Evolutionary conservation across 1,140 invertebrate species (phyloP).

Genomic region (Diorhabda sublineata): DNA sequence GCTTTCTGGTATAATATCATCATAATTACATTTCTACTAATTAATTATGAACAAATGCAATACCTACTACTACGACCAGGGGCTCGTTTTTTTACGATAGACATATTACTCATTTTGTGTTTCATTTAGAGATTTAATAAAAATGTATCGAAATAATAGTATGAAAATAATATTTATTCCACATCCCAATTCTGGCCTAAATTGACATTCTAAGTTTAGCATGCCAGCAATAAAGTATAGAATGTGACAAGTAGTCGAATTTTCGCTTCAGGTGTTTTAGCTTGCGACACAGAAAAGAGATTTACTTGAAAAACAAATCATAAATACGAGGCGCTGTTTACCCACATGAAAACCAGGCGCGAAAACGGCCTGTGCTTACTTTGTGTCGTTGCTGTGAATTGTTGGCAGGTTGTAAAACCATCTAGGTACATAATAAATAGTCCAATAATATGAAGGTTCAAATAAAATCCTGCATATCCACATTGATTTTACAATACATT

Average conservation of each 20-base stretch:
- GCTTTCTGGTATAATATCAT: no score
- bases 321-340: not conserved
- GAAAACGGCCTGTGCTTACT: not conserved
- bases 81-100: no score
- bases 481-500: not conserved
- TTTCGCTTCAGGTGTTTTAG: not conserved
- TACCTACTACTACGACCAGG: no score
- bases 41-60: no score
- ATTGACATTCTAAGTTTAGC: no score
- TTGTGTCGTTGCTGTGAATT: not conserved
- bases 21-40: no score
- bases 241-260: not conserved
- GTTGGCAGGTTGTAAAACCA: not conserved
- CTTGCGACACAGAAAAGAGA: not conserved
- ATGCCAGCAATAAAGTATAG: not conserved
- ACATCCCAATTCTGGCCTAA: no score
- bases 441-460: not conserved
- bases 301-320: slow-evolving; percentile 3
- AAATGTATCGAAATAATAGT: no score
- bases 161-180: no score
- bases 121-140: no score
- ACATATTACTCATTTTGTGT: no score
- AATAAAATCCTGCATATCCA: not conserved
- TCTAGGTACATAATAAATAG: not conserved
- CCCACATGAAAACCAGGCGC: no score